A percentile compares a stretch with the other conserved stretches of the same genome.
Evolutionary conservation across 2,888 invertebrate species (phyloP).

Genomic region (Amiota communis): DNA sequence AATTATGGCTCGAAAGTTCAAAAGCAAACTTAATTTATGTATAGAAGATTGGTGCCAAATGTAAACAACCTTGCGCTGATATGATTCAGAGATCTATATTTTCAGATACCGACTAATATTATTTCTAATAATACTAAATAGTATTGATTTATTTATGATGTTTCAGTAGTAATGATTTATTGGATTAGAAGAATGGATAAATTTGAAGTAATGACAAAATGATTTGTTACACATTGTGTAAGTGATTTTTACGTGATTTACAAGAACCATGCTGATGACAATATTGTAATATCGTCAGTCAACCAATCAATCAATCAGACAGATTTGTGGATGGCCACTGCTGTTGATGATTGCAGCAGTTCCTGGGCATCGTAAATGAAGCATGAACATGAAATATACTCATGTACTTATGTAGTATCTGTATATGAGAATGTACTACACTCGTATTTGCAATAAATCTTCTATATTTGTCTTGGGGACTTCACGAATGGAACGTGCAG

Average conservation of each 20-base stretch:
- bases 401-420: too few species aligned
- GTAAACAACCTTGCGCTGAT: too few species aligned
- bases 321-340: conserved; percentile 19
- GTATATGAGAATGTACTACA: neutral
- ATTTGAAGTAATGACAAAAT: conserved; percentile 19
- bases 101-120: too few species aligned
- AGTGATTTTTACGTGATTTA: conserved; percentile 55
- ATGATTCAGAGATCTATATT: too few species aligned
- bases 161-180: too few species aligned
- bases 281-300: too few species aligned
- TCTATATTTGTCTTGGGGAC: conserved; percentile 37
- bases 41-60: too few species aligned
- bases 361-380: conserved; percentile 55
- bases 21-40: too few species aligned
- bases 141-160: too few species aligned
- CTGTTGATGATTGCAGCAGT: conserved; percentile 54
- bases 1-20: too few species aligned
- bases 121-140: too few species aligned
- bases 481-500: conserved; percentile 38
- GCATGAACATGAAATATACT: conserved; percentile 10
- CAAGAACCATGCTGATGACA: conserved; percentile 31
- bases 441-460: neutral
- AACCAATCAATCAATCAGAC: neutral
- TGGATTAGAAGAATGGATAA: too few species aligned
- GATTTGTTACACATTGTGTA: conserved; percentile 41